Base-by-base conservation (phyloP, 2,797 vertebrate species). In the Aselliscus stoliczkanus region DNA sequence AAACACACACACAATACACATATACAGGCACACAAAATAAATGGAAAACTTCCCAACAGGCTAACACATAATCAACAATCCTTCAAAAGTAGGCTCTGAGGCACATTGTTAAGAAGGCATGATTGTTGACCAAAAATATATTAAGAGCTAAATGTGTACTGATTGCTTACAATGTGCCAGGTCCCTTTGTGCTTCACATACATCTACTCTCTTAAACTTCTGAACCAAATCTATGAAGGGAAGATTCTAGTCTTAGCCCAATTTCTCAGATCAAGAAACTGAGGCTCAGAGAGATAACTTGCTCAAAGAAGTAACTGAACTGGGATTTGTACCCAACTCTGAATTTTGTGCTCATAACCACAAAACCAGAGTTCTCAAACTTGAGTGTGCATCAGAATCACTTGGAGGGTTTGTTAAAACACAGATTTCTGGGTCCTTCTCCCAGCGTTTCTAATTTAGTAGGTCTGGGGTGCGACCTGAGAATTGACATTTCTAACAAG, bases 281-380 rank as follows among this genome's bases (percentile, higher is more conserved):
- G 31, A 93, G 39, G n/a, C 67, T 95, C 37, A 77, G 34, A 92
- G 72, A 93, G 31, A 50, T 84, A 85, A 89, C 56, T 92, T 84
- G 47, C 54, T 67, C 18, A 44, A 76, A 86, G 34, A 84, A 94
- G 82, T 58, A 15, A 25, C 54, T 60, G 20, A 83, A 31, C 50
- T 82, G 25, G 50, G 14, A 90, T 88, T 94, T 73, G 67, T 89
- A 73, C 52, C 37, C 29, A 86, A 58, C 67, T 93, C 54, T 73
- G 77, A 89, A 80, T 67, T 81, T 64, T 77, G 58, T 83, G 37
- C n/a, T 92, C 65, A 10, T 70, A 87, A 84, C n/a, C 56, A 29
- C 17, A 60, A 62, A 95, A 73, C 37, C 81, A 90, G 60, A 70
- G 37, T 88, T 93, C 62, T 93, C 50, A 92, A 89, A 82, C 73